Conservation (phyloP, 2,113 vertebrate genomes). For the Pelusios castaneus region DNA sequence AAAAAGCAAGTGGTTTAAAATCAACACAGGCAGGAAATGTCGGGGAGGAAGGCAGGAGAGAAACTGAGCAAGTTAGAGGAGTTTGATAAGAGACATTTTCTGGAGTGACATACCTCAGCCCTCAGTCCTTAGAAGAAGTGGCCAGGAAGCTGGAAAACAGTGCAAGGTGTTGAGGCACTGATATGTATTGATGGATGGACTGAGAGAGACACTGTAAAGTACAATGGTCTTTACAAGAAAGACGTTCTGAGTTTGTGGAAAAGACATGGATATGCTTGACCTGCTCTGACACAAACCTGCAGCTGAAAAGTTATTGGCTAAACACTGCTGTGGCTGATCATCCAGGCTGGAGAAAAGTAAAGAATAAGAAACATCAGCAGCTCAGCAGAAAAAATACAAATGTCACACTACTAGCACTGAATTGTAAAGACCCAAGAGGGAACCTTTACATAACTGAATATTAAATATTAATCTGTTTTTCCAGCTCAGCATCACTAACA, state of each 20-base stretch:
- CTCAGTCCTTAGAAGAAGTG: not conserved
- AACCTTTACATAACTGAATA: not conserved
- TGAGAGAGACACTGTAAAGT: not conserved
- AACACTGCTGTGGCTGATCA: not conserved
- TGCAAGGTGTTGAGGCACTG: not conserved
- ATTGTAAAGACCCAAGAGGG: not conserved
- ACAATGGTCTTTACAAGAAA: not conserved
- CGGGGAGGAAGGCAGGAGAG: not conserved
- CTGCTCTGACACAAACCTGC: not conserved
- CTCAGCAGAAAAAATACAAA: conserved; percentile 34
- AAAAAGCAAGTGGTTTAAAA: not conserved
- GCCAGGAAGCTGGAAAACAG: not conserved
- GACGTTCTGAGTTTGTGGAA: not conserved
- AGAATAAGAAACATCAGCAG: not conserved
- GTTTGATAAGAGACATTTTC: not conserved
- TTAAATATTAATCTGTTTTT: conserved; percentile 33
- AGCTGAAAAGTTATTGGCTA: not conserved
- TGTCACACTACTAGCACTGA: not conserved
- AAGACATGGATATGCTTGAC: not conserved
- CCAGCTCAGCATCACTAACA: not conserved
- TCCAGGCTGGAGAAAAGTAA: not conserved
- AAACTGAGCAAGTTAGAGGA: not conserved
- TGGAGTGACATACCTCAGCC: not conserved
- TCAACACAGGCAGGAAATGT: not conserved
- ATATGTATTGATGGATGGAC: not conserved